Percentiles rank a stretch among this genome's conserved stretches.
These are phyloP conservation scores for Apodemus sylvaticus DNA, from an alignment of 2,113 vertebrate species.

Conservation along the genomic window DNA sequence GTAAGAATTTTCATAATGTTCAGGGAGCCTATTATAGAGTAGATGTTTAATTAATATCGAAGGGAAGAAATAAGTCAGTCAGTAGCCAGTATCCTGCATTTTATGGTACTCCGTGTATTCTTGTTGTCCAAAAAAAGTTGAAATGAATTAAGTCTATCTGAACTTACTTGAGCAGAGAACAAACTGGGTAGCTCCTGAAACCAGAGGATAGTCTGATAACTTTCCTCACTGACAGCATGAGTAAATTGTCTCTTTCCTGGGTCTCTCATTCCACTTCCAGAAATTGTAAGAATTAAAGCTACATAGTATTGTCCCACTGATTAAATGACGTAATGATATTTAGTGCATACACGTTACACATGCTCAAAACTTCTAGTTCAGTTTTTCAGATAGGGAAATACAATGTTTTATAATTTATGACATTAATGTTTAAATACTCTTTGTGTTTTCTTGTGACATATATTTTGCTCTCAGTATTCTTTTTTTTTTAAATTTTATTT, in stretches of 20 bases:
- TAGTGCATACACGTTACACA: not conserved
- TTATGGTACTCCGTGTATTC: not conserved
- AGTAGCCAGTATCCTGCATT: not conserved
- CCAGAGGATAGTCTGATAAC: not conserved
- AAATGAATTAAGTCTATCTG: not conserved
- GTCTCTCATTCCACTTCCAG: not conserved
- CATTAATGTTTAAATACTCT: slow-evolving; percentile 19
- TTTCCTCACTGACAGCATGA: not conserved
- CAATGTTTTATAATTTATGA: not conserved
- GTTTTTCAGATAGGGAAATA: not conserved
- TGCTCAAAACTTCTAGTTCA: not conserved
- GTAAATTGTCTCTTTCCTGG: not conserved
- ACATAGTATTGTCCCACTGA: not conserved
- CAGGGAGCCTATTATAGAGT: not conserved
- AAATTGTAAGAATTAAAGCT: not conserved
- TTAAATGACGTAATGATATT: not conserved
- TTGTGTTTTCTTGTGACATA: not conserved
- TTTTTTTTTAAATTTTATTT: no score
- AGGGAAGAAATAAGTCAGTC: not conserved
- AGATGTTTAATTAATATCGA: not conserved
- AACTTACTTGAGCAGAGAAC: not conserved
- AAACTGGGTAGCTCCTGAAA: not conserved
- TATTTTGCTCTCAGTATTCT: not conserved
- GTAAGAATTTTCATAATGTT: not conserved
- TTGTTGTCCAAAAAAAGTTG: not conserved